phyloP scores from a whole-genome alignment of 2,888 invertebrate species.

The Pristionchus arcanus region DNA sequence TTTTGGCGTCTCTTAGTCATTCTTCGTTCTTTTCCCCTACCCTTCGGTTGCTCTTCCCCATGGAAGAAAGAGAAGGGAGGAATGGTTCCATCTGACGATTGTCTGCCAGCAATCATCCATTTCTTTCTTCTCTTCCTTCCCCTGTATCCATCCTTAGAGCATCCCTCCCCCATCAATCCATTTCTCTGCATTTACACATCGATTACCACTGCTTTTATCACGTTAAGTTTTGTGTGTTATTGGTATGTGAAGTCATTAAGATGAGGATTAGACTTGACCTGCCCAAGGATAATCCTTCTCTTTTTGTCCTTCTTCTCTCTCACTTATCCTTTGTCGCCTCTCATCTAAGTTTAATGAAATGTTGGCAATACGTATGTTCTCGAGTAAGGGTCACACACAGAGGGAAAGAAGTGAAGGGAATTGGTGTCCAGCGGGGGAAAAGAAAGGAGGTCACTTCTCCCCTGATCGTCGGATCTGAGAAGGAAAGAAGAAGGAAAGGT shows the following conservation, averaged over 20 bases:
- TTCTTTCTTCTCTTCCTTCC: background rate
- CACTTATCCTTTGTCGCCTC: slow-evolving; percentile 50
- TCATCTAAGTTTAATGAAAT: slow-evolving; percentile 55
- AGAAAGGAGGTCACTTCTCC: slow-evolving; percentile 19
- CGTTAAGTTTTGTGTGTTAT: slow-evolving; percentile 40
- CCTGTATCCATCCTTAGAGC: background rate
- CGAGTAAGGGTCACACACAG: slow-evolving; percentile 18
- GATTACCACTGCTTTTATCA: slow-evolving; percentile 35
- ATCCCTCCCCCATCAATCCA: background rate
- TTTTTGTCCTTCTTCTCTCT: background rate
- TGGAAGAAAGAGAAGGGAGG: background rate
- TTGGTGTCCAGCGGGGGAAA: slow-evolving; percentile 6
- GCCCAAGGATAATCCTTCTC: background rate
- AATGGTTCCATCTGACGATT: slow-evolving; percentile 55
- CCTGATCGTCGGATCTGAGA: slow-evolving; percentile 34
- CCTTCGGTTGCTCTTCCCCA: background rate
- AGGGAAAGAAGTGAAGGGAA: background rate
- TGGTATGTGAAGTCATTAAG: slow-evolving; percentile 3
- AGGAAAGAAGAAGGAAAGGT: slow-evolving; percentile 42
- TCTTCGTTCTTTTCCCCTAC: slow-evolving; percentile 16
- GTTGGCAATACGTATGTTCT: slow-evolving; percentile 51
- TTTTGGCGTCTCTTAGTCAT: background rate
- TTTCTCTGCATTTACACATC: slow-evolving; percentile 43
- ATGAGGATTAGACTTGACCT: slow-evolving; percentile 41
- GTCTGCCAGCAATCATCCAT: slow-evolving; percentile 55